Conservation (phyloP, 92 coral and sea anemone species). For the Bergia puertoricense region DNA sequence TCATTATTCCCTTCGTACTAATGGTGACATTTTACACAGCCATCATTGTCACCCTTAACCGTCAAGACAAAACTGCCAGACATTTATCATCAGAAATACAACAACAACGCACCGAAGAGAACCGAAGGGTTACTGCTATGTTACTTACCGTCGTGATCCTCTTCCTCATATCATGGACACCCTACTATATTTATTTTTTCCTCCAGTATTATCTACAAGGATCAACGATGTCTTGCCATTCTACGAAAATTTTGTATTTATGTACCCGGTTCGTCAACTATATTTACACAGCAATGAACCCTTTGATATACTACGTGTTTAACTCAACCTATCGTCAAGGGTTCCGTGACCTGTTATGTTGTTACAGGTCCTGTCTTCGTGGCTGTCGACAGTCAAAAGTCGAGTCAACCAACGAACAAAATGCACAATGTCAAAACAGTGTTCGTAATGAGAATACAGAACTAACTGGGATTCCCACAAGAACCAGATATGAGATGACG, state of each 20-base stretch:
- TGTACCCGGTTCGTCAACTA: neutral
- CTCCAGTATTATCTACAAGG: too few relatives aligned
- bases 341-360: neutral
- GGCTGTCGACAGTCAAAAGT: too few relatives aligned
- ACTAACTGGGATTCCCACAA: too few relatives aligned
- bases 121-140: neutral
- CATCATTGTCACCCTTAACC: neutral
- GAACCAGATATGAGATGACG: too few relatives aligned
- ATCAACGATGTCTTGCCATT: neutral
- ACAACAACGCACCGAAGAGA: neutral
- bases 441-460: too few relatives aligned
- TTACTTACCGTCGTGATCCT: neutral
- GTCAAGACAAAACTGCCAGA: neutral
- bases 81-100: neutral
- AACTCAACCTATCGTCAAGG: neutral
- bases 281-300: neutral
- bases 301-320: neutral
- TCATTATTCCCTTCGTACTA: neutral
- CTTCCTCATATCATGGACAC: neutral
- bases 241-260: neutral
- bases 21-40: neutral
- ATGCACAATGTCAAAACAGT: too few relatives aligned
- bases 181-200: too few relatives aligned
- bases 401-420: too few relatives aligned
- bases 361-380: neutral